Base-by-base conservation (phyloP, 2,113 vertebrate species). In the Aptenodytes forsteri region DNA sequence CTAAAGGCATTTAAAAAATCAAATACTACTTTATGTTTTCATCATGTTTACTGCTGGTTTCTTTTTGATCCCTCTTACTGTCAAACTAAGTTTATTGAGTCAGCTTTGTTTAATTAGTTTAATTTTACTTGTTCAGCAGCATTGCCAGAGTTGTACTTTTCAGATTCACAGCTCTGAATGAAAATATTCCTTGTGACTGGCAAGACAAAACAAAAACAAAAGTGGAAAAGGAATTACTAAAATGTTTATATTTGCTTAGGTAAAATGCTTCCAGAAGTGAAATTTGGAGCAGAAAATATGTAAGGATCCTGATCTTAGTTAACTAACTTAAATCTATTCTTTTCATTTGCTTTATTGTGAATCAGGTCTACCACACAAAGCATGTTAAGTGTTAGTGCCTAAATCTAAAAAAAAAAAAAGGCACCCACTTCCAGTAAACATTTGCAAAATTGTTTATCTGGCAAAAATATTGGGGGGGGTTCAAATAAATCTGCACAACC, bases 41-140 rank as follows among this genome's bases (percentile, higher is more conserved):
- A 55, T 86, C 22, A 17, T 83, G 29, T 83, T 91, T 92, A 66
- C 40, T 71, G 16, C 8, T 93, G 23, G 21, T 92, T 95, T 93
- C 55, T 87, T 84, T 77, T 67, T 91, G 40, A 49, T 86, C 14
- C 64, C n/a, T 92, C 54, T 75, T 71, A 22, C 76, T 75, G 44
- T 84, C 32, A 78, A 36, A 62, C 85, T 71, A 86, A 89, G 72
- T 91, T 96, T 91, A 71, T 64, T 76, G 86, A 95, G 65, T 91
- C 89, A 79, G 83, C 79, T 97, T 89, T 89, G 80, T 94, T 92
- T 75, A 90, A 96, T 96, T 95, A 78, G 65, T 94, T 97, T 82
- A 78, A 93, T 93, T 93, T 89, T 71, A 87, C 83, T 94, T 87
- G 66, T 88, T 94, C 69, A 75, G 54, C 79, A 92, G 38, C 83